These are phyloP conservation scores for Aphelinus atriplicis DNA, from an alignment of 1,140 invertebrate species.

Conservation along the genomic window DNA sequence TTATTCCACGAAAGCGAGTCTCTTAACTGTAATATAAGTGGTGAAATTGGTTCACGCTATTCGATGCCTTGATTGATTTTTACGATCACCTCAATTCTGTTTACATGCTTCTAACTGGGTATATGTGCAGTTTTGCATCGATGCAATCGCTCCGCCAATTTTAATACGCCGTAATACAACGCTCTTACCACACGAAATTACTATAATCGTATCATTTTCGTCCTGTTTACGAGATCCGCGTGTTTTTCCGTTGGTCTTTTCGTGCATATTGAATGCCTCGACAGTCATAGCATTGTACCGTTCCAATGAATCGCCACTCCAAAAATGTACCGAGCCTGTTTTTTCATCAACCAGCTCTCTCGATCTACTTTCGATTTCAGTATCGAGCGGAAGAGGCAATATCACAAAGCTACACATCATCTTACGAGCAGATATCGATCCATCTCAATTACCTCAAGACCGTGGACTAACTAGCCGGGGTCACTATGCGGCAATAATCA, in stretches of 20 bases:
- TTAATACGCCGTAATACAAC: constrained; percentile 4
- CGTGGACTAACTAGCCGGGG: too few species aligned
- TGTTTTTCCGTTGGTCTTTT: background rate
- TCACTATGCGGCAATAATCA: too few species aligned
- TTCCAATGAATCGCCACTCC: too few species aligned
- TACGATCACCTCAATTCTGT: constrained; percentile 50
- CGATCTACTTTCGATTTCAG: background rate
- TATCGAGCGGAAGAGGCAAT: background rate
- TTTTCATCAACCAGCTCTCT: background rate
- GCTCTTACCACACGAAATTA: constrained; percentile 8
- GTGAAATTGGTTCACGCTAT: background rate
- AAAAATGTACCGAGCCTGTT: too few species aligned
- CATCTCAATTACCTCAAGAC: too few species aligned
- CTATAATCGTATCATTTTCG: constrained; percentile 24
- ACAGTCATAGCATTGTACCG: too few species aligned
- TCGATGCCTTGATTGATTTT: constrained; percentile 52
- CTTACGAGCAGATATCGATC: too few species aligned
- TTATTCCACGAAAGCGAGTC: too few species aligned
- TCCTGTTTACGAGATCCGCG: constrained; percentile 1
- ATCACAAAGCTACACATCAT: background rate
- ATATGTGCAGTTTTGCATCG: background rate
- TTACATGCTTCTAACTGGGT: constrained; percentile 49
- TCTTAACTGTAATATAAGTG: too few species aligned
- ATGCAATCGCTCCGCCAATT: background rate
- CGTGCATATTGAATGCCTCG: too few species aligned